phyloP scores from a whole-genome alignment of 2,888 invertebrate genomes.

The Orgyia antiqua region DNA sequence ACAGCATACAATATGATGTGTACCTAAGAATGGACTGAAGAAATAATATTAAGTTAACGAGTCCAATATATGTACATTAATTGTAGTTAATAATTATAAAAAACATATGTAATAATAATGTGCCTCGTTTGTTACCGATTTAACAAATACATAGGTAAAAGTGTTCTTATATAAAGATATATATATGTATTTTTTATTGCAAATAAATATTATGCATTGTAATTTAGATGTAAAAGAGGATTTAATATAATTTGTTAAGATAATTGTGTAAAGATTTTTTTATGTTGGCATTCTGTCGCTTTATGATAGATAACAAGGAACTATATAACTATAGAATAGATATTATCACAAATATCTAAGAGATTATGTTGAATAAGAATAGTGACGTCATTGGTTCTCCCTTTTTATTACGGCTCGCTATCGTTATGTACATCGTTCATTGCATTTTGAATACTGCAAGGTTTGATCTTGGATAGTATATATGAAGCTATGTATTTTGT shows the following conservation, averaged over 20 bases:
- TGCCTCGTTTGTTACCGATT: constrained; percentile 75
- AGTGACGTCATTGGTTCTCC: no score
- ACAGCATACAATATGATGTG: constrained; percentile 29
- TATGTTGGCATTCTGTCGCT: constrained; percentile 42
- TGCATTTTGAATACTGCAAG: no score
- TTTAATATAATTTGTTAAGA: constrained; percentile 76
- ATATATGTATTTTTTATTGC: constrained; percentile 65
- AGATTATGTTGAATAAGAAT: no score
- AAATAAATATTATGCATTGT: constrained; percentile 70
- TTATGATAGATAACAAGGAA: constrained; percentile 30
- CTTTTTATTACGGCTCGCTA: no score
- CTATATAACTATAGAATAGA: constrained; percentile 22
- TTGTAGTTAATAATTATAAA: constrained; percentile 19
- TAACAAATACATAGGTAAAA: constrained; percentile 60
- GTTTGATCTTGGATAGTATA: no score
- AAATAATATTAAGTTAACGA: constrained; percentile 41
- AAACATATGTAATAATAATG: constrained; percentile 54
- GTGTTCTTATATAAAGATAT: constrained; percentile 72
- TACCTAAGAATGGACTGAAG: constrained; percentile 52
- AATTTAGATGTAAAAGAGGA: constrained; percentile 70
- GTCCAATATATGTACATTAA: constrained; percentile 42
- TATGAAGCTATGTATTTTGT: no score
- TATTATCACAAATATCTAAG: no score
- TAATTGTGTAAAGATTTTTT: constrained; percentile 58
- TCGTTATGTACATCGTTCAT: no score